Percentiles rank a stretch among this genome's conserved stretches.
These are phyloP conservation scores for Prolemur simus DNA, from an alignment of 2,113 vertebrate species.

Conservation along the genomic window DNA sequence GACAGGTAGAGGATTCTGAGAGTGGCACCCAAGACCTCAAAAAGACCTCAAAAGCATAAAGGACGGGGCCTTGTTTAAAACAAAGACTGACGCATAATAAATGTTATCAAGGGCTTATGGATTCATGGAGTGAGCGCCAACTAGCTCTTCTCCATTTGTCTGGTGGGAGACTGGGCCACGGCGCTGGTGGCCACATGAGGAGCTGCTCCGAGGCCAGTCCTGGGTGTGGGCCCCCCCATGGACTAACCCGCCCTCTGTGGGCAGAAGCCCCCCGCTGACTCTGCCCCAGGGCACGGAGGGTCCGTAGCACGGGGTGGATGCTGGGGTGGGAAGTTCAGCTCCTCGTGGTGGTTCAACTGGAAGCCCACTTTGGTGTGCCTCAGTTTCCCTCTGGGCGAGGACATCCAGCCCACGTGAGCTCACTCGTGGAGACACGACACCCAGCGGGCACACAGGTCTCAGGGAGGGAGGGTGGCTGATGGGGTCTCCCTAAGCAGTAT, in stretches of 20 bases:
- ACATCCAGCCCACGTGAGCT: background rate
- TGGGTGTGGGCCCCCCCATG: background rate
- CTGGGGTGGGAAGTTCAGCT: rapidly evolving
- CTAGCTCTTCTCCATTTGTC: background rate
- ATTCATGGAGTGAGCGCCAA: background rate
- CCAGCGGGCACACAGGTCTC: rapidly evolving
- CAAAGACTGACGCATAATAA: background rate
- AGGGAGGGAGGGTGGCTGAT: background rate
- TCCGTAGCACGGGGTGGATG: rapidly evolving
- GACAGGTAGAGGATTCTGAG: background rate
- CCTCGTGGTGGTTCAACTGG: rapidly evolving
- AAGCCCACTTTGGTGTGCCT: background rate
- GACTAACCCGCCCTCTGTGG: rapidly evolving
- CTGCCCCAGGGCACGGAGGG: background rate
- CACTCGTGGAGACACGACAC: background rate
- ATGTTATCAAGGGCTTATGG: rapidly evolving
- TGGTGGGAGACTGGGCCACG: background rate
- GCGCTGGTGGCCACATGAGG: background rate
- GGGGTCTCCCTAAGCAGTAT: background rate
- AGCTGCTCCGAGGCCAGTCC: background rate
- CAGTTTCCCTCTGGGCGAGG: background rate
- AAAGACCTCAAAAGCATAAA: background rate
- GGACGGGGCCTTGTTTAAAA: background rate
- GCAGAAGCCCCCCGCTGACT: background rate
- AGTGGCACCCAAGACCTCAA: background rate